Base-by-base conservation (phyloP, 1,140 invertebrate species). In the Cardiocondyla obscurior region DNA sequence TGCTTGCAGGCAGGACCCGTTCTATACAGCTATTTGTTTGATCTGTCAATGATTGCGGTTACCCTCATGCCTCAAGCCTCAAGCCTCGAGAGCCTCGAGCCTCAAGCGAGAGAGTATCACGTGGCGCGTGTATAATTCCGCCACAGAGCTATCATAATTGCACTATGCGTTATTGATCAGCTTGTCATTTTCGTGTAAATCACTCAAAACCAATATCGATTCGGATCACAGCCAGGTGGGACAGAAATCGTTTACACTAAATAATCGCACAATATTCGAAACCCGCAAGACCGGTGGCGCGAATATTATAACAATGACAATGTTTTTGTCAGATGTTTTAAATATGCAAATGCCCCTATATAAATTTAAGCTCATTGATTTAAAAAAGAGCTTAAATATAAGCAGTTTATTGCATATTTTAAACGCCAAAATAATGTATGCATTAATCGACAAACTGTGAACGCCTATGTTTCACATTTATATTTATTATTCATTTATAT, bases 71-170 rank as follows among this genome's bases (percentile, higher is more conserved):
- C n/a, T n/a, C n/a, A n/a, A n/a, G n/a, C n/a, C n/a, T n/a, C n/a
- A n/a, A n/a, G n/a, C n/a, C n/a, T n/a, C n/a, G n/a, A n/a, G n/a
- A n/a, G n/a, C n/a, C n/a, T n/a, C n/a, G n/a, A n/a, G n/a, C n/a
- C n/a, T n/a, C 25, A 28, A 74, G 39, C 33, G 72, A 33, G 55
- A 60, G 39, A 74, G 33, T 33, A 74, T 62, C 25, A 53, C 12
- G 46, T 22, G 25, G 25, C 36, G 3, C 28, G 28, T n/a, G 7
- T 39, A 25, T 8, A 39, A 36, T 19, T 36, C 67, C 8, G 19
- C n/a, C 16, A 14, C 30, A 25, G 12, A 60, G 60, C 55, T 74
- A 74, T 74, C 70, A 74, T 74, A 46, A 58, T 74, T 19, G 51
- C 33, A 55, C 3, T 19, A n/a, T 16, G 25, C 53, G 25, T 39